Conservation (phyloP, 2,888 invertebrate species). For the Ellobium chinense region DNA sequence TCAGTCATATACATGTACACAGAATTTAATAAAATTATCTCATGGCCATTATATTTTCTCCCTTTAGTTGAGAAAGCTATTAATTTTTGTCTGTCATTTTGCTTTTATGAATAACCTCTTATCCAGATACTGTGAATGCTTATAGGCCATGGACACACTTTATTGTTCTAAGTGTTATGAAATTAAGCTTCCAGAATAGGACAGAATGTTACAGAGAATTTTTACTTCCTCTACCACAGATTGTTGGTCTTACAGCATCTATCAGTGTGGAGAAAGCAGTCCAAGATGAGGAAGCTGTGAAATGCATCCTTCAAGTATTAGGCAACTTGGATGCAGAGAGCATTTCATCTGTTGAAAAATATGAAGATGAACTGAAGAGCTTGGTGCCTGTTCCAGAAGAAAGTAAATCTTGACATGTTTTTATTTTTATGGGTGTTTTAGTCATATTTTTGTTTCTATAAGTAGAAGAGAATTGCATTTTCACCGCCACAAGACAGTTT, state of each 20-base stretch:
- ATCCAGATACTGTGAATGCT: background rate
- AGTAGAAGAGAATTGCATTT: too few relatives aligned
- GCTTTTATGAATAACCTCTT: background rate
- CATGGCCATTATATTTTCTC: too few relatives aligned
- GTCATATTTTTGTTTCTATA: too few relatives aligned
- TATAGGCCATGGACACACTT: background rate
- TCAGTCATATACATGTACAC: too few relatives aligned
- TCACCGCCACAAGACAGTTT: too few relatives aligned
- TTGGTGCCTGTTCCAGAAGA: constrained; percentile 60
- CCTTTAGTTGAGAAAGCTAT: too few relatives aligned
- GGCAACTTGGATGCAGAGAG: constrained; percentile 63
- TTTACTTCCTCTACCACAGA: constrained; percentile 56
- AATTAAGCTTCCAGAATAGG: too few relatives aligned
- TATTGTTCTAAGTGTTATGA: background rate
- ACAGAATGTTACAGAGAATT: too few relatives aligned
- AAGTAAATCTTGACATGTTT: too few relatives aligned
- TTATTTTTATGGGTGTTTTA: too few relatives aligned
- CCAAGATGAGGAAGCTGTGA: constrained; percentile 62
- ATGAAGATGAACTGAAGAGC: constrained; percentile 57
- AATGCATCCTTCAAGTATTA: constrained; percentile 70
- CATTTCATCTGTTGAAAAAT: constrained; percentile 60
- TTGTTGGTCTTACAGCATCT: constrained; percentile 77
- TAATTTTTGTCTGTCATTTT: too few relatives aligned
- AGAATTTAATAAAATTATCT: too few relatives aligned
- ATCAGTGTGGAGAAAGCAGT: constrained; percentile 73